Base-by-base conservation (phyloP, 2,888 invertebrate genomes). In the Empis livida region DNA sequence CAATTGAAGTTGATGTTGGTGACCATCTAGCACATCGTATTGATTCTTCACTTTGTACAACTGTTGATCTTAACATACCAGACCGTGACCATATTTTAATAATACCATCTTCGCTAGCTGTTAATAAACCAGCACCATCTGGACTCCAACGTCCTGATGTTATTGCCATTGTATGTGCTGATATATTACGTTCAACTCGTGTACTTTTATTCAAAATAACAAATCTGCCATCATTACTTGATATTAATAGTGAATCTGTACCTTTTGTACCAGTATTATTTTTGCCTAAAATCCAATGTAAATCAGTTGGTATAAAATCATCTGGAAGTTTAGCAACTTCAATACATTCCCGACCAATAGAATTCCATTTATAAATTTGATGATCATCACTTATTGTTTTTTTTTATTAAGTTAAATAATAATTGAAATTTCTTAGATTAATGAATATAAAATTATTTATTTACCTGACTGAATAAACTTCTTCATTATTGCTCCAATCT, bases 361-460 rank as follows among this genome's bases (percentile, higher is more conserved):
- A 74, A 64, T 86, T 91, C 95, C 95, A 96, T 64, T 85, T 84
- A 46, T 90, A 71, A 44, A 96, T 74, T 60, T 83, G 79, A 64
- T 90, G 92, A 64, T 97, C 95, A 65, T 96, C 96, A n/a, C 93
- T 93, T n/a, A n/a, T n/a, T n/a, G n/a, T n/a, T n/a, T n/a, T 23
- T 11, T 9, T 8, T 17, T 13, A 38, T 13, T 32, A 2, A 8
- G 6, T 35, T 5, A 35, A 35, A 35, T 5, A 14, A 35, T n/a
- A 5, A 9, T 14, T 13, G 32, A 13, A 42, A 47, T 32, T 43
- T 41, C 47, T 32, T 35, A 47, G 27, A n/a, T 10, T 17, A 46
- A 45, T 42, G 8, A 42, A 27, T 8, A 38, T 14, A 11, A 20
- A 46, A 45, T 46, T 43, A n/a, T 20, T n/a, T n/a, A 30, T 38